Evolutionary conservation across 2,888 invertebrate species (phyloP), one percentile per base, ranked within the genome.

Genomic region (Byasa hedistus): DNA sequence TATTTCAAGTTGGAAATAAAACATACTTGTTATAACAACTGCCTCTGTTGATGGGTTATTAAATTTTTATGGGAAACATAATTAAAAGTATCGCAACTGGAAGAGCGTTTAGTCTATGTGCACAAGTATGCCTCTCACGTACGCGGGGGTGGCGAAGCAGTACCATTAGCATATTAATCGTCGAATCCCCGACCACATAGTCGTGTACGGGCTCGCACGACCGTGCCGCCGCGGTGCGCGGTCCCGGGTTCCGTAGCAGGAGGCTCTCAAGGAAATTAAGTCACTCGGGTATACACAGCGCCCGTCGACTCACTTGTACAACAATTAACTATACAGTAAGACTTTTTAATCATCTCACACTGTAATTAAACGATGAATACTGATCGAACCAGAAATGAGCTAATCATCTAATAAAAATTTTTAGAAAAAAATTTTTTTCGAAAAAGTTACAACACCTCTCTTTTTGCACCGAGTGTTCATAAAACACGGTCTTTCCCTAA

Each of bases 121-220:
- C 61, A 48, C 24, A 19, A 21, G 72, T 75, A 83, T 79, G 79
- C 81, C 69, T 73, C 77, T 83, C 84, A 86, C 85, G 82, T 85
- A 77, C 79, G 73, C 76, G 75, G 78, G 83, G 85, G 83, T 81
- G 84, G 85, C 79, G 81, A 80, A 80, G 79, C 80, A 77, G 77
- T 73, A 75, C 80, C 79, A 88, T 89, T 88, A 85, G 83, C 89
- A 89, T 89, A 88, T 86, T 88, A 86, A 89, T 88, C 84, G 88
- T 84, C 79, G 82, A 85, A 82, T 80, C 82, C 79, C 77, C 74
- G 72, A 77, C 76, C 74, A 79, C 82, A 79, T 78, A 78, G 81
- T 78, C 61, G 57, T 61, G 61, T 62, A n/a, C 17, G n/a, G 77
- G 80, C 72, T 85, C 78, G 85, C 84, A 83, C 85, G 84, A 79